Conservation (phyloP, 23 tunicate species). For the Clavelina lepadiformis region DNA sequence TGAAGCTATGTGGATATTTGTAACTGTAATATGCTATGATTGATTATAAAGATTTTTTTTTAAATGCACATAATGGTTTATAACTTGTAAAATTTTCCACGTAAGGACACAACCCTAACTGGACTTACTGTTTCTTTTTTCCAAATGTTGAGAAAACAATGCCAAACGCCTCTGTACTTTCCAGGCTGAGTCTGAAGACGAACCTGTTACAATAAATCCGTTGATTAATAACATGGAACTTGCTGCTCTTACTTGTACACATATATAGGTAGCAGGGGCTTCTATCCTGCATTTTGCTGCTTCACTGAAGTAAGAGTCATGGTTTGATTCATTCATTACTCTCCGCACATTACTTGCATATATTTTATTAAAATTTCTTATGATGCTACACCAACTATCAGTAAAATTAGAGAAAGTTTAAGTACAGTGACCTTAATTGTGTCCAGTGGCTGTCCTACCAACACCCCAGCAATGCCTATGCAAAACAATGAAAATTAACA, state of each 20-base stretch:
- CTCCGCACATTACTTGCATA: no score
- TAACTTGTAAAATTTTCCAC: no score
- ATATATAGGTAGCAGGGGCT: no score
- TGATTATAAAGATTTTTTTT: not conserved
- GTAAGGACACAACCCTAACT: no score
- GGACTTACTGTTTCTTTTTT: slow-evolving; percentile 68
- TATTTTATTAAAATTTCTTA: not conserved
- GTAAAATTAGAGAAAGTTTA: not conserved
- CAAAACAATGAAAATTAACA: not conserved
- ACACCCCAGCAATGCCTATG: slow-evolving; percentile 75
- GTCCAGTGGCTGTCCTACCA: slow-evolving; percentile 88
- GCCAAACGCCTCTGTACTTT: slow-evolving; percentile 82
- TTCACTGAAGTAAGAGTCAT: no score
- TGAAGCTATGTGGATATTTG: not conserved
- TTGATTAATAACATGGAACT: no score
- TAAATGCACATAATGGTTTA: not conserved
- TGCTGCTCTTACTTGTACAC: no score
- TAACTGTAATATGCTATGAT: not conserved
- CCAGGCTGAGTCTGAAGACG: slow-evolving; percentile 74
- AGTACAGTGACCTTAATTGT: slow-evolving; percentile 51
- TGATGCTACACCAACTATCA: not conserved
- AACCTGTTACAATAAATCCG: slow-evolving; percentile 53
- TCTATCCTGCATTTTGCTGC: no score
- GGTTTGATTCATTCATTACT: no score
- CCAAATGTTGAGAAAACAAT: slow-evolving; percentile 68